Evolutionary conservation across 2,113 vertebrate genomes (phyloP).

Genomic region (Peromyscus californicus): DNA sequence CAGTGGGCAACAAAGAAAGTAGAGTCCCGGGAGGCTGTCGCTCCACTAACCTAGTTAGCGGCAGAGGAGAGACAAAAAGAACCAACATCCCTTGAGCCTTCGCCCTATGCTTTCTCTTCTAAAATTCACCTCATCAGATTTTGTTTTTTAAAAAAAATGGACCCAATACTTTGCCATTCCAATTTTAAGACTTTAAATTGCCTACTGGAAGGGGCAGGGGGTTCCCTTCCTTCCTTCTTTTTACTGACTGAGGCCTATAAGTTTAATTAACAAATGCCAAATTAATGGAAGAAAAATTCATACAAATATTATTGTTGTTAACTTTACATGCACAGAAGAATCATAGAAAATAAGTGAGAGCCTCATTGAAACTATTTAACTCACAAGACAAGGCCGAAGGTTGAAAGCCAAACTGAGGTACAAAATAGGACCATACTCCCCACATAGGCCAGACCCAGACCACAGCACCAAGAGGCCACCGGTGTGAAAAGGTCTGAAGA

Average conservation of each 20-base stretch:
- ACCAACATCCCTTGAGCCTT: neutral
- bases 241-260: neutral
- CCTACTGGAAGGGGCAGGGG: accelerated
- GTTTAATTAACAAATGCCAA: neutral
- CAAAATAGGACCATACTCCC: neutral
- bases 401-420: neutral
- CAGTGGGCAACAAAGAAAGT: neutral
- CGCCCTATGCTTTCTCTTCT: neutral
- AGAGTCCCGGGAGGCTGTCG: neutral
- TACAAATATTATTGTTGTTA: neutral
- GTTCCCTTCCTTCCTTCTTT: neutral
- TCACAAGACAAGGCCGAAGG: neutral
- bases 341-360: neutral
- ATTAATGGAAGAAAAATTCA: neutral
- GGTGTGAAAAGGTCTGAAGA: neutral
- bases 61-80: neutral
- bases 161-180: neutral
- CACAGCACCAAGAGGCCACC: neutral
- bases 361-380: neutral
- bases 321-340: neutral
- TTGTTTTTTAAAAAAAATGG: neutral
- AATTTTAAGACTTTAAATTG: neutral
- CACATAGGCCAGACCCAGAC: neutral
- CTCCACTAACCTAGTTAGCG: slow-evolving; percentile 1
- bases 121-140: neutral